A percentile compares a stretch with the other conserved stretches of the same genome.
phyloP scores from a whole-genome alignment of 1,140 invertebrate genomes.

The Drosophila tropicalis region DNA sequence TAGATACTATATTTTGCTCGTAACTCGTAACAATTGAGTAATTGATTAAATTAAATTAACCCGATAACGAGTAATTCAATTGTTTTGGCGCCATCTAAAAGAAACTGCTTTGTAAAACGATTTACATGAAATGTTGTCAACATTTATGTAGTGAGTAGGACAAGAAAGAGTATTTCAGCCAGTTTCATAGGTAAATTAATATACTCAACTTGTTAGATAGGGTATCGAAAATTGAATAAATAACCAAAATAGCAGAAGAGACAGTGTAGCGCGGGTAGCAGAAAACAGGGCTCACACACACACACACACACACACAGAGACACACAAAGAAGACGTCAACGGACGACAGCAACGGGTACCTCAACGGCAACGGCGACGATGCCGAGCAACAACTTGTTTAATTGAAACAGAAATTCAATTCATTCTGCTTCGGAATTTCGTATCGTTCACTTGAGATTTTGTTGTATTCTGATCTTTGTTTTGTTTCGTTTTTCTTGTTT shows the following conservation, averaged over 20 bases:
- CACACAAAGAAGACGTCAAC: constrained; percentile 56
- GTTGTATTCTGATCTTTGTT: constrained; percentile 51
- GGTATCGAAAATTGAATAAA: constrained; percentile 68
- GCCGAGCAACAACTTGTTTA: constrained; percentile 63
- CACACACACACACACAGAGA: constrained; percentile 23
- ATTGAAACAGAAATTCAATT: constrained; percentile 74
- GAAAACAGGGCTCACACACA: constrained; percentile 38
- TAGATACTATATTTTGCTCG: background rate
- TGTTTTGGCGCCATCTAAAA: background rate
- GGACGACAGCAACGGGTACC: constrained; percentile 10
- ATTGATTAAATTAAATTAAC: background rate
- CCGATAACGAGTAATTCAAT: background rate
- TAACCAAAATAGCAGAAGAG: constrained; percentile 58
- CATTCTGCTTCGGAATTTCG: constrained; percentile 61
- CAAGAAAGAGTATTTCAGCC: too few relatives aligned
- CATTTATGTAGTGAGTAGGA: too few relatives aligned
- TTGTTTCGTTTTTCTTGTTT: constrained; percentile 16
- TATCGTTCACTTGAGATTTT: constrained; percentile 37
- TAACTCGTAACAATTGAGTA: background rate
- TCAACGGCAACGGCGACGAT: constrained; percentile 32
- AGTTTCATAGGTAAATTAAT: background rate
- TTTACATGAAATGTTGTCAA: too few relatives aligned
- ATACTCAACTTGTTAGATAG: constrained; percentile 1
- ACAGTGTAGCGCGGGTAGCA: constrained; percentile 34
- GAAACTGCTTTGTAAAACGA: too few relatives aligned